Evolutionary conservation across 2,888 invertebrate genomes (phyloP).

Genomic region (Cosmia pyralina): DNA sequence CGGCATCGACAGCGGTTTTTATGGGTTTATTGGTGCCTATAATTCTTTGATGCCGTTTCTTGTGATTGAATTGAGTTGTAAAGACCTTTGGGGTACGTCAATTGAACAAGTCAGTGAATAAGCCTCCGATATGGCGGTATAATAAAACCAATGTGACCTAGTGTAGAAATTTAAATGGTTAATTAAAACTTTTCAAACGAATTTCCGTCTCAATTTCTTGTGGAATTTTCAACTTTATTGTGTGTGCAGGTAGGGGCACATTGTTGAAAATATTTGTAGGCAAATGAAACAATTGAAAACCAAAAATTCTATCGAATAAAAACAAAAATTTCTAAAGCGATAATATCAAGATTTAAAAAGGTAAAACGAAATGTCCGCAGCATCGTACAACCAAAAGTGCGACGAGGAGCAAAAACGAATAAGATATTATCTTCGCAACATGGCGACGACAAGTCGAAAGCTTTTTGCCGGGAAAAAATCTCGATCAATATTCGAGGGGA

Average conservation of each 20-base stretch:
- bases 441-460: slow-evolving; percentile 77
- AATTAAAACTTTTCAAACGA: slow-evolving; percentile 47
- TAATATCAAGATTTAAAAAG: slow-evolving; percentile 53
- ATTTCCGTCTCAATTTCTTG: slow-evolving; percentile 22
- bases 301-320: slow-evolving; percentile 39
- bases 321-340: slow-evolving; percentile 46
- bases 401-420: slow-evolving; percentile 76
- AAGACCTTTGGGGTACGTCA: slow-evolving; percentile 60
- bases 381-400: slow-evolving; percentile 74
- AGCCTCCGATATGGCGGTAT: slow-evolving; percentile 33
- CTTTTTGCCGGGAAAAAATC: slow-evolving; percentile 82
- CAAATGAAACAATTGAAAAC: slow-evolving; percentile 23
- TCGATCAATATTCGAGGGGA: slow-evolving; percentile 85
- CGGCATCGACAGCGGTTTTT: slow-evolving; percentile 61
- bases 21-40: slow-evolving; percentile 65
- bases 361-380: slow-evolving; percentile 68
- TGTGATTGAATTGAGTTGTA: slow-evolving; percentile 64
- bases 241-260: neutral
- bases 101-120: slow-evolving; percentile 56
- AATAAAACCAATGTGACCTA: slow-evolving; percentile 49
- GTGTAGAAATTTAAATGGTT: slow-evolving; percentile 46
- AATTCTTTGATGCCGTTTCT: slow-evolving; percentile 65
- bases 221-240: slow-evolving; percentile 3
- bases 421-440: slow-evolving; percentile 82
- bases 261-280: neutral